Evolutionary conservation across 2,113 vertebrate species (phyloP).

Genomic region (Gymnorhina tibicen): DNA sequence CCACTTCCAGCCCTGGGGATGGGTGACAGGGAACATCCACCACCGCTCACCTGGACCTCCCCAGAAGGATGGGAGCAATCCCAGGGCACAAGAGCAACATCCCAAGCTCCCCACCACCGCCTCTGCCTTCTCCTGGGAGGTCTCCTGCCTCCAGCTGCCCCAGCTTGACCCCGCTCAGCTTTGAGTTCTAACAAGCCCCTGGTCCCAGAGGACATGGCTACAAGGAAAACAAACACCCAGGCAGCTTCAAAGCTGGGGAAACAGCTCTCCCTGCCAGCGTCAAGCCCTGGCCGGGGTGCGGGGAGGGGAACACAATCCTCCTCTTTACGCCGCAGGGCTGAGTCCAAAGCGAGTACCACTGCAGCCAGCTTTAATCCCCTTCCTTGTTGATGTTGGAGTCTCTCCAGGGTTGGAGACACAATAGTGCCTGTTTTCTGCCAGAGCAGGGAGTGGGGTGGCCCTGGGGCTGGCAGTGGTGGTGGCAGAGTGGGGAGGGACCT

Average conservation of each 20-base stretch:
- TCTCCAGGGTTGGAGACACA: neutral
- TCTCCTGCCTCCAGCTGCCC: neutral
- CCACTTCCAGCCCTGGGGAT: constrained; percentile 91
- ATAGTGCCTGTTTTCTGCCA: neutral
- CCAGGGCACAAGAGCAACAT: fast-evolving
- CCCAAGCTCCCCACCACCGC: neutral
- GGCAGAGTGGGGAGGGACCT: fast-evolving
- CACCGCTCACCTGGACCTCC: neutral
- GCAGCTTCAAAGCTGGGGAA: constrained; percentile 16
- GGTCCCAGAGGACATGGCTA: neutral
- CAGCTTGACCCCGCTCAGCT: neutral
- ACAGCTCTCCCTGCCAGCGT: neutral
- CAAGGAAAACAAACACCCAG: constrained; percentile 10
- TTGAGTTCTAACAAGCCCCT: neutral
- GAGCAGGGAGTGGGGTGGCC: neutral
- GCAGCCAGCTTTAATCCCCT: neutral
- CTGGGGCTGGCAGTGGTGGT: fast-evolving
- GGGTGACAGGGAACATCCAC: neutral
- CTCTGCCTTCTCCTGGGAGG: neutral
- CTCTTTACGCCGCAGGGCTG: neutral
- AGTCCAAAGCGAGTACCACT: neutral
- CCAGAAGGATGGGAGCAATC: neutral
- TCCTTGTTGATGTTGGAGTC: constrained; percentile 45
- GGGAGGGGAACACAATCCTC: neutral
- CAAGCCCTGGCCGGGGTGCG: fast-evolving